Evolutionary conservation across 2,113 vertebrate species (phyloP).

Genomic region (Pterocles burchelli): DNA sequence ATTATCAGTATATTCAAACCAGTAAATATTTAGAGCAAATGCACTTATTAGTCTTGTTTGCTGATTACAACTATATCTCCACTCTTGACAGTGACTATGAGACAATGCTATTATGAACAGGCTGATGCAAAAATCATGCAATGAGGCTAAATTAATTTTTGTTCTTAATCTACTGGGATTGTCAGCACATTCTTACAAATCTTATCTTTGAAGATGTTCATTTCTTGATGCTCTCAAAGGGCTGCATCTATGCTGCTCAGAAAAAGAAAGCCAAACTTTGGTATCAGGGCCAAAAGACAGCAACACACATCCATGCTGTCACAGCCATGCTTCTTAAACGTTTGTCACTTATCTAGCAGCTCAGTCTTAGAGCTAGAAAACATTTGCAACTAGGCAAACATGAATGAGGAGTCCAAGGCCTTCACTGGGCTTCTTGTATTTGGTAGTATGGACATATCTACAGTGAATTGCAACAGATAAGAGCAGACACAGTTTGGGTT

Average conservation of each 20-base stretch:
- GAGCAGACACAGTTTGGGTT: background rate
- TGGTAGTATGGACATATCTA: background rate
- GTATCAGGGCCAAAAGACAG: background rate
- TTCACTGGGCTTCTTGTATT: background rate
- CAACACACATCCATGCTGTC: fast-evolving
- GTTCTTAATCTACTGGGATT: fast-evolving
- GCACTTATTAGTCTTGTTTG: background rate
- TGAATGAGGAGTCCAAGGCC: background rate
- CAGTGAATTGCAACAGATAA: background rate
- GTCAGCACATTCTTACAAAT: background rate
- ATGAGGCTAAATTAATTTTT: background rate
- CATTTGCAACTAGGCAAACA: background rate
- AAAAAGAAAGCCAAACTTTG: background rate
- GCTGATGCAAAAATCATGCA: background rate
- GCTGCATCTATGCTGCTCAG: background rate
- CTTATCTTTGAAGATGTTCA: background rate
- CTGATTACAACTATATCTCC: background rate
- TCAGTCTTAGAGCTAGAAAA: background rate
- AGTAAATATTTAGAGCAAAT: background rate
- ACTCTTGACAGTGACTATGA: background rate
- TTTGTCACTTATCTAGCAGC: background rate
- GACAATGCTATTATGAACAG: background rate
- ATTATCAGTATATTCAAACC: background rate
- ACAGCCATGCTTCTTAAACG: background rate
- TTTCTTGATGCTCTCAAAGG: background rate